Base-by-base conservation (phyloP, 2,113 vertebrate species). In the Dolichallabes microphthalmus region DNA sequence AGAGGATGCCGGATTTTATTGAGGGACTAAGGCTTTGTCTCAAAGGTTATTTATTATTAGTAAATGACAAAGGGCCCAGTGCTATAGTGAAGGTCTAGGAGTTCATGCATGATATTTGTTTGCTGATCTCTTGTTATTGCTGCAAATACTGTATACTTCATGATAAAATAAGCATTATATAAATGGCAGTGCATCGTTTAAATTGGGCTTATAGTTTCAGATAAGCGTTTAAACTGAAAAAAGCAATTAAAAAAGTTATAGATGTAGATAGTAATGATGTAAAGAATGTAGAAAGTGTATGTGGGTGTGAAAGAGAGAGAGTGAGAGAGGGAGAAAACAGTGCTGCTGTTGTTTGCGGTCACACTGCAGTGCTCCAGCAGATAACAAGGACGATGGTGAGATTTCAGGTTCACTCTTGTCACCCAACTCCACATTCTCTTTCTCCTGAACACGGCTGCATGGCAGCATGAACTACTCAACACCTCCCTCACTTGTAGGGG, bases 401-500 rank as follows among this genome's bases (percentile, higher is more conserved):
- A 89, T 64, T 86, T 85, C 66, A 88, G 80, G 87, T 80, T 82
- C 86, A 57, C 57, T 76, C 35, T 66, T 64, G 57, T 82, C 61
- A 84, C 55, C 85, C 87, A 86, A 84, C 88, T 81, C 73, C 85
- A 85, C 87, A 45, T 45, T 91, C 86, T 69, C 85, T 91, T 89
- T 90, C 88, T 89, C 90, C 82, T 66, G 88, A 84, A 91, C 89
- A 87, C 87, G 13, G 35, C 74, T 88, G 77, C 79, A 85, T 76
- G 68, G 73, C 71, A 86, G 76, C 55, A 80, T 85, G 88, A 92
- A 92, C 93, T 91, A 93, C 88, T 90, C 86, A 90, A 86, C 89
- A 87, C 89, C 89, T 90, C 90, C 90, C 93, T 89, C 90, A 89
- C n/a, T 68, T 79, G 45, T n/a, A 11, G 63, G 60, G 30, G 52